phyloP scores from a whole-genome alignment of 2,113 vertebrate species.

The Thunnus maccoyii region DNA sequence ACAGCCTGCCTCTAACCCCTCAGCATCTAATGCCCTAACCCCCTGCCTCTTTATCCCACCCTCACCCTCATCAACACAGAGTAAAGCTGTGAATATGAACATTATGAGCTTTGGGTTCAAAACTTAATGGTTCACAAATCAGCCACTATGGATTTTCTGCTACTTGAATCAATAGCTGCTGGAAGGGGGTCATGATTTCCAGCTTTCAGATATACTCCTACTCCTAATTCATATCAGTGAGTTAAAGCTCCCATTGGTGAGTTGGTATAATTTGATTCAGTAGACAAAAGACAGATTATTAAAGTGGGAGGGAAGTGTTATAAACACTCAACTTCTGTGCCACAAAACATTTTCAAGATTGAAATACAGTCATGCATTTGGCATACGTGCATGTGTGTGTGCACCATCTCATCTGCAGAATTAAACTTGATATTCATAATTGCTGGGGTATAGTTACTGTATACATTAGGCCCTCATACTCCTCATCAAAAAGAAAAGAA shows the following conservation, averaged over 20 bases:
- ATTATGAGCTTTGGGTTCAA: slow-evolving; percentile 89
- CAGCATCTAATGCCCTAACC: slow-evolving; percentile 70
- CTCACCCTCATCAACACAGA: slow-evolving; percentile 79
- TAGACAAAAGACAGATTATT: slow-evolving; percentile 39
- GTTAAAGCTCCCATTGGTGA: slow-evolving; percentile 71
- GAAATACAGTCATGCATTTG: slow-evolving; percentile 7
- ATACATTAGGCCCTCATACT: background rate
- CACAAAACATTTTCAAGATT: slow-evolving; percentile 1
- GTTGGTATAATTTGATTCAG: slow-evolving; percentile 48
- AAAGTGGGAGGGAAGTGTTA: background rate
- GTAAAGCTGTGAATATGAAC: slow-evolving; percentile 88
- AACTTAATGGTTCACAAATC: slow-evolving; percentile 92
- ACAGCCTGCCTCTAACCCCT: slow-evolving; percentile 68
- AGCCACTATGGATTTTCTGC: slow-evolving; percentile 90
- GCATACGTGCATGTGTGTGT: background rate
- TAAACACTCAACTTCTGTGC: background rate
- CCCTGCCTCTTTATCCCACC: slow-evolving; percentile 73
- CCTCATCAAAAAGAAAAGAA: too few species aligned
- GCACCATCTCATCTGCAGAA: too few species aligned
- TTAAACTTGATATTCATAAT: too few species aligned
- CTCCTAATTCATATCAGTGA: slow-evolving; percentile 86
- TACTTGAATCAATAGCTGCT: slow-evolving; percentile 85
- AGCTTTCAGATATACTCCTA: slow-evolving; percentile 86
- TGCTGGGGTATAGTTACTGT: background rate
- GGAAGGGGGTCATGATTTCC: slow-evolving; percentile 88